These are phyloP conservation scores for Echinops telfairi DNA, from an alignment of 2,113 vertebrate species.

Conservation along the genomic window DNA sequence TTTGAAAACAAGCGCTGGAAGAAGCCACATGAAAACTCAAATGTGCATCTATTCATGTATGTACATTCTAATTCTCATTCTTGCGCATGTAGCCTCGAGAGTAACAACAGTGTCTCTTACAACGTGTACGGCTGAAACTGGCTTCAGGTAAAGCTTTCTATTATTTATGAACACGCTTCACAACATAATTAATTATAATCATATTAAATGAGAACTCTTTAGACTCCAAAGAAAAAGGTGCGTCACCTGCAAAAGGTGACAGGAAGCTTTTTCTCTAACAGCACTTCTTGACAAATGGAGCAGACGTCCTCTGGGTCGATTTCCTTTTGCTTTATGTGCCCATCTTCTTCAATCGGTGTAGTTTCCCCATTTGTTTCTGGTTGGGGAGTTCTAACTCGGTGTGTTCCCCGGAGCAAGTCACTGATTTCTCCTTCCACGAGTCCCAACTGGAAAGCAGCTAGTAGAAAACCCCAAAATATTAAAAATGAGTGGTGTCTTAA, in stretches of 20 bases:
- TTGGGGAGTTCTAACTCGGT: constrained; percentile 64
- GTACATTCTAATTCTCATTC: neutral
- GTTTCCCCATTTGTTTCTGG: neutral
- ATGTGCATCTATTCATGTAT: neutral
- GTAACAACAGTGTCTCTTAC: neutral
- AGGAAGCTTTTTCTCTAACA: constrained; percentile 86
- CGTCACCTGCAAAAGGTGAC: constrained; percentile 88
- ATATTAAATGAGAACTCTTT: neutral
- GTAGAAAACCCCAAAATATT: constrained; percentile 26
- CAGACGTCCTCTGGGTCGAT: constrained; percentile 86
- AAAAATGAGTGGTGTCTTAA: neutral
- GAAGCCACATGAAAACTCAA: neutral
- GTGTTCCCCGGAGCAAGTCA: constrained; percentile 83
- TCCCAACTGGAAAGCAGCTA: constrained; percentile 87
- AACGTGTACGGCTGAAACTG: neutral
- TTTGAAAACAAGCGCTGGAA: neutral
- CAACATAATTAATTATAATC: neutral
- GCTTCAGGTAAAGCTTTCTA: neutral
- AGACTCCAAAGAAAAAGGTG: neutral
- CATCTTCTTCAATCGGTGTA: constrained; percentile 53
- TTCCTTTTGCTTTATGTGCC: constrained; percentile 79
- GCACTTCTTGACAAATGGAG: constrained; percentile 88
- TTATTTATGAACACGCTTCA: neutral
- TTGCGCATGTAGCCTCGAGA: neutral
- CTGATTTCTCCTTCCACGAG: constrained; percentile 87